phyloP scores from a whole-genome alignment of 30 jellyfish, hydroid and myxozoan genomes.

The Catostylus mosaicus region DNA sequence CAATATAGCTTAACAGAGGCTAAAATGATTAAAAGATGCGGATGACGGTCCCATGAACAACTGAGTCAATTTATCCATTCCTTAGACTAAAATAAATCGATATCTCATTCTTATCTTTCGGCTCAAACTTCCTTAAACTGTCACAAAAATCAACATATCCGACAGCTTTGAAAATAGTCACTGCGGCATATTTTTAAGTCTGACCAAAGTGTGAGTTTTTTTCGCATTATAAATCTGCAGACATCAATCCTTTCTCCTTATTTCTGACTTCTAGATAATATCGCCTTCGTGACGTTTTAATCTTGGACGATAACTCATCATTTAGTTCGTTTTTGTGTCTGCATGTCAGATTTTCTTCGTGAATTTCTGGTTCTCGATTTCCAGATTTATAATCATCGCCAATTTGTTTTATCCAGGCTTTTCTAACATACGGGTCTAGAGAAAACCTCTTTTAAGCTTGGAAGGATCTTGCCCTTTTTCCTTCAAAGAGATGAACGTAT shows the following conservation, averaged over 20 bases:
- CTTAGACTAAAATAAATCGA: background rate
- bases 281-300: background rate
- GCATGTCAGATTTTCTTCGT: conserved; percentile 4
- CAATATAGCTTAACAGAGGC: too few relatives aligned
- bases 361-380: too few relatives aligned
- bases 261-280: background rate
- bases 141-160: conserved; percentile 17
- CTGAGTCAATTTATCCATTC: background rate
- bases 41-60: background rate
- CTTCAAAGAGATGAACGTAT: too few relatives aligned
- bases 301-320: background rate
- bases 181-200: too few relatives aligned
- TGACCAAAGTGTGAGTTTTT: too few relatives aligned
- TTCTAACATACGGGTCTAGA: too few relatives aligned
- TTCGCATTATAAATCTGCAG: background rate
- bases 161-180: conserved; percentile 4
- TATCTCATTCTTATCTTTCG: conserved; percentile 19
- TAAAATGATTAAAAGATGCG: background rate
- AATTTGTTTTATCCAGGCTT: too few relatives aligned
- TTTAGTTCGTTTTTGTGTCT: background rate
- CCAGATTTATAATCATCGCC: too few relatives aligned
- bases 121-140: conserved; percentile 12
- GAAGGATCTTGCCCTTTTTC: too few relatives aligned
- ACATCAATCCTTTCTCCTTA: background rate
- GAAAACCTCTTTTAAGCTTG: too few relatives aligned